phyloP scores from a whole-genome alignment of 2,888 invertebrate genomes.

The Idaea dimidiata region DNA sequence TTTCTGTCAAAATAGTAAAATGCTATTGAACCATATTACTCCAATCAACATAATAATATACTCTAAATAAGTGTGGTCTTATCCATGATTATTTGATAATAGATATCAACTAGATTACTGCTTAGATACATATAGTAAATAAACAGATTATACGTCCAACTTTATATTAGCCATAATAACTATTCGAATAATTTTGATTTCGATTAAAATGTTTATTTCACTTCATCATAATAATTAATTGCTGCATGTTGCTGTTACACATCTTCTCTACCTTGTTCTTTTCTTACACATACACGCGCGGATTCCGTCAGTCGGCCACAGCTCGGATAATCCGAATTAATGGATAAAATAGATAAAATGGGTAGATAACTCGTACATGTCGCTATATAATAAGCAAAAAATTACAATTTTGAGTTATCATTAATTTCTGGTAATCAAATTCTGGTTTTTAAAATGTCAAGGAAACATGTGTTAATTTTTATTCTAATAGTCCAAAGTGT shows the following conservation, averaged over 20 bases:
- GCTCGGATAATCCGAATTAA: too few relatives aligned
- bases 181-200: constrained; percentile 10
- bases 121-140: constrained; percentile 18
- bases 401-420: neutral
- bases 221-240: too few relatives aligned
- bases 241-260: too few relatives aligned
- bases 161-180: neutral
- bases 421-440: neutral
- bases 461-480: neutral
- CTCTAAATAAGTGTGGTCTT: too few relatives aligned
- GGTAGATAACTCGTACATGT: constrained; percentile 7
- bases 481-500: neutral
- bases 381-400: neutral
- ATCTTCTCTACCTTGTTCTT: too few relatives aligned
- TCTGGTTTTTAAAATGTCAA: neutral
- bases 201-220: constrained; percentile 28
- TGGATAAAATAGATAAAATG: constrained; percentile 10
- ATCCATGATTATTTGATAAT: constrained; percentile 31
- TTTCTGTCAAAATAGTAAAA: too few relatives aligned
- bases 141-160: neutral
- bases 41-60: too few relatives aligned
- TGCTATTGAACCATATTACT: too few relatives aligned
- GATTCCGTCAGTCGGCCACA: too few relatives aligned
- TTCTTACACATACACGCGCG: too few relatives aligned
- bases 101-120: neutral